Evolutionary conservation across 2,113 vertebrate species (phyloP).

Genomic region (Phyllostomus hastatus): DNA sequence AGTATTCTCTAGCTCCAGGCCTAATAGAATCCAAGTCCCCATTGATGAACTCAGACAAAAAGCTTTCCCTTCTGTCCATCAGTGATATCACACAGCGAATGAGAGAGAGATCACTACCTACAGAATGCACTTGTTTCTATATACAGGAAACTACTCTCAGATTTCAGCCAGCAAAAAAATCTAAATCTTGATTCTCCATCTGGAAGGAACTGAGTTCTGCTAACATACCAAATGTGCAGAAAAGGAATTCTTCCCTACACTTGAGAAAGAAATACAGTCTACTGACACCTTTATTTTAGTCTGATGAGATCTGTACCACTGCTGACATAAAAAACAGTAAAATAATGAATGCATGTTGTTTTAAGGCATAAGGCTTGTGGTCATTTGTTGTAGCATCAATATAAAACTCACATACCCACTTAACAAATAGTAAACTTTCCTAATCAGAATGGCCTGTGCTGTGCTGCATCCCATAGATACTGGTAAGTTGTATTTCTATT

Average conservation of each 20-base stretch:
- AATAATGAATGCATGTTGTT: neutral
- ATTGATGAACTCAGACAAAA: neutral
- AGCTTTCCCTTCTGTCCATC: neutral
- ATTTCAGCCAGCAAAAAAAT: neutral
- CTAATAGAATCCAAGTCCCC: neutral
- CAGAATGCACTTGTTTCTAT: neutral
- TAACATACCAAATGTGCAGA: neutral
- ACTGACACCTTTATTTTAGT: neutral
- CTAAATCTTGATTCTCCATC: neutral
- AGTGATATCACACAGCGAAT: neutral
- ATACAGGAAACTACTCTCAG: neutral
- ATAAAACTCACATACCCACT: neutral
- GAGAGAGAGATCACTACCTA: neutral
- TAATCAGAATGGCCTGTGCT: neutral
- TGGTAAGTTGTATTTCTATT: neutral
- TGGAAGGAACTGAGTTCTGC: neutral
- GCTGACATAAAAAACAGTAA: neutral
- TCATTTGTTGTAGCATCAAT: neutral
- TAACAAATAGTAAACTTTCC: neutral
- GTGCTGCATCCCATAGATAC: neutral
- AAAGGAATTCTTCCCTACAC: neutral
- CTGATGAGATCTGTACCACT: neutral
- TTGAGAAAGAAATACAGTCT: neutral
- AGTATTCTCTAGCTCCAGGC: neutral
- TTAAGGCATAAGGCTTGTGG: neutral